Evolutionary conservation across 2,888 invertebrate genomes (phyloP), one percentile per base, ranked within the genome.

Genomic region (Spodoptera littoralis): DNA sequence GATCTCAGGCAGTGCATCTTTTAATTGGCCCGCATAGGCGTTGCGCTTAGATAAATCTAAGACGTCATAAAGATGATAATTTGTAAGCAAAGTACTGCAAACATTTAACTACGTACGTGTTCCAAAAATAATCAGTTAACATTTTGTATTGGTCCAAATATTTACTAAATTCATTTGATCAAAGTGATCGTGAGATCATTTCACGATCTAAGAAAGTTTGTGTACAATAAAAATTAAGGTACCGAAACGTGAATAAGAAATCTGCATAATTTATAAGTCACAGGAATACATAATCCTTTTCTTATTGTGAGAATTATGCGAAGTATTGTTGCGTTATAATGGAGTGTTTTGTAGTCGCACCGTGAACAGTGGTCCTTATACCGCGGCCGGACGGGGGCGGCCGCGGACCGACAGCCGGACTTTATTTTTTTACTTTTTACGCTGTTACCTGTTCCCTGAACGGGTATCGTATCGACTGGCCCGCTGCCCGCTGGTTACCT

Each of bases 401-500:
- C 78, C 82, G 87, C 83, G 78, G 84, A 79, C 82, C 87, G 87
- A 85, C 88, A 86, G 88, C 85, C 87, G 87, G 85, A 86, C 85
- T 83, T 82, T 76, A 75, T 83, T 84, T 91, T 91, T 90, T 89
- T 89, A 80, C 88, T 86, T 90, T 92, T 93, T 90, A 85, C 87
- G 82, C 87, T 74, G 89, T 89, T 94, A 94, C 94, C 94, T 94
- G 94, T 93, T 93, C 89, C 88, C 80, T 77, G 90, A 89, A 89
- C 92, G 91, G 89, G 91, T 90, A 88, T 86, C 86, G 83, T 81
- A 81, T 87, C 86, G 83, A 82, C 81, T 83, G 79, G 79, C 81
- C 86, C 87, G 85, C 88, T 89, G 78, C 79, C 85, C 88, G 85
- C 89, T 89, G 91, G 91, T 91, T 90, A 92, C 87, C 85, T 87